phyloP scores from a whole-genome alignment of 2,888 invertebrate species.

The Perizoma affinitatum region DNA sequence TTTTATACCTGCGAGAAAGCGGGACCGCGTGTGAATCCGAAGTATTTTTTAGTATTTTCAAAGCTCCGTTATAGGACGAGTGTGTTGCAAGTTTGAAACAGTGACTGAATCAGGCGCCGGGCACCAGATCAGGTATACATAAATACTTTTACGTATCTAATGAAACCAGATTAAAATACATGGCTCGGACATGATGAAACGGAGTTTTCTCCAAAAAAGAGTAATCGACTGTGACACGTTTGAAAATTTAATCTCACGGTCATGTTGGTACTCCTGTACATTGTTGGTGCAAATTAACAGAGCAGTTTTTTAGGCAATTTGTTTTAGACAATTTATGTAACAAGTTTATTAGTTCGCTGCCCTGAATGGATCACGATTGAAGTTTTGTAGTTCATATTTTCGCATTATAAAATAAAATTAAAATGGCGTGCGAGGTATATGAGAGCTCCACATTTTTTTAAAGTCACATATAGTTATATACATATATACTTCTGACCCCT shows the following conservation, averaged over 20 bases:
- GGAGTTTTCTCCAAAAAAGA: slow-evolving; percentile 66
- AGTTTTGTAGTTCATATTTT: slow-evolving; percentile 18
- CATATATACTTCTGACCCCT: too few species aligned
- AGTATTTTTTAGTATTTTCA: slow-evolving; percentile 71
- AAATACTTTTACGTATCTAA: slow-evolving; percentile 49
- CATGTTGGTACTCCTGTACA: slow-evolving; percentile 60
- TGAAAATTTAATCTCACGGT: slow-evolving; percentile 75
- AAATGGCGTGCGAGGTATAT: too few species aligned
- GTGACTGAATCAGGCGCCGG: slow-evolving; percentile 32
- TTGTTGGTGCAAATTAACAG: slow-evolving; percentile 65
- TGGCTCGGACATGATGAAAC: slow-evolving; percentile 60
- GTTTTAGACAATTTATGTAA: slow-evolving; percentile 60
- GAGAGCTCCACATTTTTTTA: too few species aligned
- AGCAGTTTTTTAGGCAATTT: slow-evolving; percentile 57
- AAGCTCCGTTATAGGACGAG: slow-evolving; percentile 63
- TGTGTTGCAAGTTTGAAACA: slow-evolving; percentile 46
- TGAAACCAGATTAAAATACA: slow-evolving; percentile 58
- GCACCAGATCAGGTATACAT: slow-evolving; percentile 46
- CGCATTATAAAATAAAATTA: neutral
- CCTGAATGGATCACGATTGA: slow-evolving; percentile 38
- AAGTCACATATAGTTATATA: too few species aligned
- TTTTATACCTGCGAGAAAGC: slow-evolving; percentile 67
- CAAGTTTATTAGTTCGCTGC: slow-evolving; percentile 42
- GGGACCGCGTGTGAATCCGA: slow-evolving; percentile 55
- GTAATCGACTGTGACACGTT: slow-evolving; percentile 68